Percentiles rank a stretch among this genome's conserved stretches.
Conservation (phyloP, 2,888 invertebrate genomes). For the Laspeyria flexula region DNA sequence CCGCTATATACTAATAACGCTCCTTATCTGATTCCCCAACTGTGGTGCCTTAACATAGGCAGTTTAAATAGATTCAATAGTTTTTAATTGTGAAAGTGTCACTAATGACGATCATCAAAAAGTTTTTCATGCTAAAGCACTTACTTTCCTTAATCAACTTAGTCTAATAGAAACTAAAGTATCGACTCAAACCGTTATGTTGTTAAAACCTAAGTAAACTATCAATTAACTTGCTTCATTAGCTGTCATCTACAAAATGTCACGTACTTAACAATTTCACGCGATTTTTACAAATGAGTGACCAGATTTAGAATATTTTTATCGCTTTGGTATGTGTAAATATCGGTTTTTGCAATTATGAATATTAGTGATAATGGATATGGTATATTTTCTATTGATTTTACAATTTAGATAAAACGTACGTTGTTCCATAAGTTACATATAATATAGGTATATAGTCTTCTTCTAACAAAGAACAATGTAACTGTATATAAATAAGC, state of each 20-base stretch:
- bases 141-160: not conserved
- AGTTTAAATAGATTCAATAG: not conserved
- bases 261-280: not conserved
- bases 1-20: too few species aligned
- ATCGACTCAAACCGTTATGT: not conserved
- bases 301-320: not conserved
- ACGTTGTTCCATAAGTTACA: not conserved
- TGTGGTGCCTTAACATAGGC: too few species aligned
- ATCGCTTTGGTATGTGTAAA: too few species aligned
- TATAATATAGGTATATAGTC: too few species aligned
- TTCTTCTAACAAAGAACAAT: too few species aligned
- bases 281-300: not conserved
- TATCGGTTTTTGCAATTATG: not conserved
- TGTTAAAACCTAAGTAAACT: not conserved
- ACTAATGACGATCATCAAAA: not conserved
- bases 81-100: not conserved
- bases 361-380: not conserved
- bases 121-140: conserved; percentile 3
- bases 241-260: not conserved
- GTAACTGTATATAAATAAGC: too few species aligned
- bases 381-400: too few species aligned
- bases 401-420: too few species aligned
- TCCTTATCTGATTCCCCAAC: too few species aligned
- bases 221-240: not conserved
- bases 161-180: too few species aligned